Evolutionary conservation across 1,140 invertebrate genomes (phyloP).

Genomic region (Drosophila nannoptera): DNA sequence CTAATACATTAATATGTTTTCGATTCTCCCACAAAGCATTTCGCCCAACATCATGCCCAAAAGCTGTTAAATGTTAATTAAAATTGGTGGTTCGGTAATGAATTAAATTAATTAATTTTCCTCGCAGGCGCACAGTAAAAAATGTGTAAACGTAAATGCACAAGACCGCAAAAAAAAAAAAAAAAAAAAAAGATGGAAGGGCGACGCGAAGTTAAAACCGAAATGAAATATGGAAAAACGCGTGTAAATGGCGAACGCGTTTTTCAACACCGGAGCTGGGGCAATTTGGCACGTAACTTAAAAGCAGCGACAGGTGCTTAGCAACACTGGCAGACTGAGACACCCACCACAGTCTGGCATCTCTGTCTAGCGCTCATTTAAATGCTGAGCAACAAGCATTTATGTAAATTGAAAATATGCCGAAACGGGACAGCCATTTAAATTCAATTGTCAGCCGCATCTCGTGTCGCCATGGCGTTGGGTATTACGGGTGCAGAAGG

Average conservation of each 20-base stretch:
- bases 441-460: slow-evolving; percentile 68
- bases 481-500: slow-evolving; percentile 12
- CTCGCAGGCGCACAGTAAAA: slow-evolving; percentile 55
- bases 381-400: slow-evolving; percentile 74
- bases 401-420: slow-evolving; percentile 77
- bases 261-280: slow-evolving; percentile 34
- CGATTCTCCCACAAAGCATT: too few species aligned
- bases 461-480: slow-evolving; percentile 46
- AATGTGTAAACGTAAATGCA: slow-evolving; percentile 65
- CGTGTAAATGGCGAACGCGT: slow-evolving; percentile 56
- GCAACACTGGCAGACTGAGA: slow-evolving; percentile 6
- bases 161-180: slow-evolving; percentile 41
- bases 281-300: slow-evolving; percentile 58
- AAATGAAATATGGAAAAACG: slow-evolving; percentile 67
- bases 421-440: slow-evolving; percentile 60
- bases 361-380: slow-evolving; percentile 51
- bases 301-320: slow-evolving; percentile 56
- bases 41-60: background rate
- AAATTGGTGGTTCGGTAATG: slow-evolving; percentile 46
- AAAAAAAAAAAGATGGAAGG: slow-evolving; percentile 7
- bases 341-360: slow-evolving; percentile 14
- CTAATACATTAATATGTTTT: too few species aligned
- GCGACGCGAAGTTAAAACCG: slow-evolving; percentile 45
- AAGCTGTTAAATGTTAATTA: slow-evolving; percentile 56
- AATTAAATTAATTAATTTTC: slow-evolving; percentile 72